Evolutionary conservation across 2,888 invertebrate species (phyloP).

Genomic region (Helobdella robusta): DNA sequence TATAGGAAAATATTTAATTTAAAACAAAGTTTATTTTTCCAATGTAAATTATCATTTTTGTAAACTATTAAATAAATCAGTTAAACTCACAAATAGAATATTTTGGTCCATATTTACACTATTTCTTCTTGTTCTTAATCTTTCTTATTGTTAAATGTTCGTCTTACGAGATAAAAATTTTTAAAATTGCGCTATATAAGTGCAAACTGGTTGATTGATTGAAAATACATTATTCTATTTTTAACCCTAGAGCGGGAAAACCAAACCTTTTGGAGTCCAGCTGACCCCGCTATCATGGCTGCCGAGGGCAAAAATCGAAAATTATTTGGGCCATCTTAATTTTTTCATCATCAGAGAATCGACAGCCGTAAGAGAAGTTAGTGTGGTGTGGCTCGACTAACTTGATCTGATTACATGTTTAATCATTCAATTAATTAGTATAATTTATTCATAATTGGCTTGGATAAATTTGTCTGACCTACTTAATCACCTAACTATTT

Average conservation of each 20-base stretch:
- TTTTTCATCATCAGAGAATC: conserved; percentile 92
- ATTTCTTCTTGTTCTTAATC: background rate
- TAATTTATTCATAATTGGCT: no score
- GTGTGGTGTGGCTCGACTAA: background rate
- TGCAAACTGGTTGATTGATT: no score
- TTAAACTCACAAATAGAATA: no score
- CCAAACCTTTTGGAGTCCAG: conserved; percentile 48
- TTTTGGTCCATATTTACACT: no score
- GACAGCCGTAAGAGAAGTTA: conserved; percentile 72
- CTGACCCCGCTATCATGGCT: conserved; percentile 72
- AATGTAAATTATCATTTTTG: no score
- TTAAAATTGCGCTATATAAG: no score
- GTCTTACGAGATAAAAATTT: background rate
- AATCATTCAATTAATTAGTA: no score
- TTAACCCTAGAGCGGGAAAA: conserved; percentile 15
- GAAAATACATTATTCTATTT: no score
- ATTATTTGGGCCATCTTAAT: conserved; percentile 68
- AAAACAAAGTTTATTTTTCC: background rate
- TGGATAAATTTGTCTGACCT: no score
- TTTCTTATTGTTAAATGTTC: background rate
- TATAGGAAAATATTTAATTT: background rate
- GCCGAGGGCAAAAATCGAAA: conserved; percentile 66
- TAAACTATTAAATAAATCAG: no score
- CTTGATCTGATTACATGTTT: background rate
- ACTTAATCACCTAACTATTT: no score